A percentile compares a stretch with the other conserved stretches of the same genome.
phyloP scores from a whole-genome alignment of 2,888 invertebrate species.

The Agrochola circellaris region DNA sequence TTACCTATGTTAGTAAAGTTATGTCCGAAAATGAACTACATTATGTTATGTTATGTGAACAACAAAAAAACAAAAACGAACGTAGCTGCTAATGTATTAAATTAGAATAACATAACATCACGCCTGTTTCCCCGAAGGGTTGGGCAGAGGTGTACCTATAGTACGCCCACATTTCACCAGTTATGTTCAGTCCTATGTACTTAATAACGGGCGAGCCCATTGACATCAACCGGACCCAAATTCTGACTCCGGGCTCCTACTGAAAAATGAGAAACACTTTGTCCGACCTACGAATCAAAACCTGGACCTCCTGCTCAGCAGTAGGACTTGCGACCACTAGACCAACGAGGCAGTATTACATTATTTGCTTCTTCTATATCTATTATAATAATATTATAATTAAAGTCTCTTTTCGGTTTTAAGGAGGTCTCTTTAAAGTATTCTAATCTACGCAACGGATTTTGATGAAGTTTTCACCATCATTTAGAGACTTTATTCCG shows the following conservation, averaged over 20 bases:
- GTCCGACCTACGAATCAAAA: neutral
- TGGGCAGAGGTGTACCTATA: neutral
- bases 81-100: neutral
- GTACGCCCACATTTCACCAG: neutral
- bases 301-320: neutral
- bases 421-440: neutral
- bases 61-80: neutral
- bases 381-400: neutral
- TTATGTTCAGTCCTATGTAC: neutral
- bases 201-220: neutral
- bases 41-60: neutral
- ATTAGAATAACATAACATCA: neutral
- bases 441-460: neutral
- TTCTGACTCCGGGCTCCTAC: neutral
- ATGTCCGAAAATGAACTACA: no score
- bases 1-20: neutral
- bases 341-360: neutral
- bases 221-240: neutral
- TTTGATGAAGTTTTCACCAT: neutral
- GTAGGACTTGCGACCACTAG: neutral
- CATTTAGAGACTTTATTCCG: neutral
- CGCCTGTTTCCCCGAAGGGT: neutral
- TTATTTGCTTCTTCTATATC: neutral
- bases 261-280: neutral
- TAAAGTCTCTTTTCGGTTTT: neutral